Conservation (phyloP, 2,113 vertebrate genomes). For the Glaucidium brasilianum region DNA sequence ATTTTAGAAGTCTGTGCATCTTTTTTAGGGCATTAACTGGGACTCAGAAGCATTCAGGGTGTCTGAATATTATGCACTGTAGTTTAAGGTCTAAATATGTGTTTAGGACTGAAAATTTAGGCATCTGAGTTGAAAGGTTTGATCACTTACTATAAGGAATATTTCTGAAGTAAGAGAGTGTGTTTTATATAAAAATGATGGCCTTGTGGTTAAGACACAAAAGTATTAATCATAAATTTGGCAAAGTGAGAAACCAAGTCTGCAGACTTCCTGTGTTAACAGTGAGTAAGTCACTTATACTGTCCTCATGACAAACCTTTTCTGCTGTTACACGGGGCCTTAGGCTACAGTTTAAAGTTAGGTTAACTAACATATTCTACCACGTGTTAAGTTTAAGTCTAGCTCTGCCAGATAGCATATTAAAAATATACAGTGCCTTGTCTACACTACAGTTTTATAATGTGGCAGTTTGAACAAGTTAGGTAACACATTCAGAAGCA, state of each 20-base stretch:
- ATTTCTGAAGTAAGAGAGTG: neutral
- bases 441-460: neutral
- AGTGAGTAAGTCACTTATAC: conserved; percentile 25
- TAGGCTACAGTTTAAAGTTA: conserved; percentile 32
- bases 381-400: conserved; percentile 3
- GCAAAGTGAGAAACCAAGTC: neutral
- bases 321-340: neutral
- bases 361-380: conserved; percentile 1
- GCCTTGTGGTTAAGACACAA: neutral
- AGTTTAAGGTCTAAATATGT: neutral
- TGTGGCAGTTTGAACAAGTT: conserved; percentile 40
- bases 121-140: neutral
- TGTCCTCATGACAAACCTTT: conserved; percentile 46
- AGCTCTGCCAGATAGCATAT: conserved; percentile 20
- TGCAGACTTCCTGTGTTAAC: conserved; percentile 20
- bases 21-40: neutral
- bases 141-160: neutral
- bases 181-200: neutral
- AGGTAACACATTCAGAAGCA: conserved; percentile 27
- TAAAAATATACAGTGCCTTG: neutral
- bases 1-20: neutral
- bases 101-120: neutral
- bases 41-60: neutral
- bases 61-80: neutral
- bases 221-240: conserved; percentile 36